A percentile compares a stretch with the other conserved stretches of the same genome.
Evolutionary conservation across 2,888 invertebrate genomes (phyloP).

Genomic region (Artemia sinica): DNA sequence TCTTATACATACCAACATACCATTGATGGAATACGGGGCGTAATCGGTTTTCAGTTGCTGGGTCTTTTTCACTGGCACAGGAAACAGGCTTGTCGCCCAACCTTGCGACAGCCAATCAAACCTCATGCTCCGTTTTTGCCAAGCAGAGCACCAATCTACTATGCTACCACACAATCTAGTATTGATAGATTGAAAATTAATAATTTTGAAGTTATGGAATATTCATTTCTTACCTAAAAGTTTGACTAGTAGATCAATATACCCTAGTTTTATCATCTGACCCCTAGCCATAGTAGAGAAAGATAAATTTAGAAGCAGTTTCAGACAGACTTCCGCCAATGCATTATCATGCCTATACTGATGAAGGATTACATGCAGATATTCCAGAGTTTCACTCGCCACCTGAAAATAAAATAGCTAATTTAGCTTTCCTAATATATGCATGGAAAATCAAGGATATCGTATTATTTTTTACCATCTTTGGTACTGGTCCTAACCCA

Average conservation of each 20-base stretch:
- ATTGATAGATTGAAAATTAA: background rate
- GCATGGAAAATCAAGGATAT: too few relatives aligned
- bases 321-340: slow-evolving; percentile 1
- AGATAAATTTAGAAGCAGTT: background rate
- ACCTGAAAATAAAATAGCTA: background rate
- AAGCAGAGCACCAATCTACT: too few relatives aligned
- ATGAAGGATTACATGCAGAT: slow-evolving; percentile 1
- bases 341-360: background rate
- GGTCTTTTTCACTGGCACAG: too few relatives aligned
- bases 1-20: too few relatives aligned
- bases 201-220: background rate
- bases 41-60: too few relatives aligned
- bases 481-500: too few relatives aligned
- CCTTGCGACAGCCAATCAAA: too few relatives aligned
- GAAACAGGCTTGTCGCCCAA: too few relatives aligned
- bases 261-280: background rate
- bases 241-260: background rate
- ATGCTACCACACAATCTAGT: background rate
- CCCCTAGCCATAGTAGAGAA: background rate
- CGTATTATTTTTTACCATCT: too few relatives aligned
- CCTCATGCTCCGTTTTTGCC: too few relatives aligned
- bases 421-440: too few relatives aligned
- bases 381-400: background rate
- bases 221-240: background rate
- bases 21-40: too few relatives aligned